phyloP scores from a whole-genome alignment of 2,888 invertebrate species.

The Maniola hyperantus region DNA sequence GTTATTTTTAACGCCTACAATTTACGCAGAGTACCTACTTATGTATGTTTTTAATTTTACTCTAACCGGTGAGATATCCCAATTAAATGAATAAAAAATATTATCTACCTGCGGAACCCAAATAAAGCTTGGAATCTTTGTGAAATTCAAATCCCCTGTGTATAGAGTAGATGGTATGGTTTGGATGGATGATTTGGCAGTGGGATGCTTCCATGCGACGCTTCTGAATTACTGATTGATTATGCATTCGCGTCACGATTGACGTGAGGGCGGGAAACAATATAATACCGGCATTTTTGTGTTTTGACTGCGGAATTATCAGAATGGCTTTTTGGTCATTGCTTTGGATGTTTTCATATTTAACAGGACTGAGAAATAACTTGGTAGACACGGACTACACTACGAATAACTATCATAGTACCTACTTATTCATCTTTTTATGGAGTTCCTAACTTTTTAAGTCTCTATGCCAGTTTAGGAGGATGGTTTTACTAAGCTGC shows the following conservation, averaged over 20 bases:
- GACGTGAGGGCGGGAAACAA: conserved; percentile 66
- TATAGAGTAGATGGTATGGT: conserved; percentile 44
- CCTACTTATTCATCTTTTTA: no score
- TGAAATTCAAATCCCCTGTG: conserved; percentile 72
- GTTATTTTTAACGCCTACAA: no score
- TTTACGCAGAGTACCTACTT: no score
- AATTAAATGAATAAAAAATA: neutral
- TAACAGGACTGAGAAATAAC: neutral
- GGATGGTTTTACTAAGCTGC: no score
- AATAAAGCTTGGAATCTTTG: conserved; percentile 69
- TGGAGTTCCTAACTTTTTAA: no score
- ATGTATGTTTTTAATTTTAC: no score
- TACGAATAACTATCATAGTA: no score
- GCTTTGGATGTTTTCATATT: neutral
- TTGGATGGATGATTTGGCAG: conserved; percentile 23
- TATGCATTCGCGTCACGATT: conserved; percentile 75
- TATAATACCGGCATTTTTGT: conserved; percentile 43
- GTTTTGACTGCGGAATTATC: conserved; percentile 35
- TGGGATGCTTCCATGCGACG: conserved; percentile 48
- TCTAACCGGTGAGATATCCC: no score
- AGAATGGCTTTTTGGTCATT: conserved; percentile 12
- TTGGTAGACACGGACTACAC: no score
- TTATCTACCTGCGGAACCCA: conserved; percentile 13
- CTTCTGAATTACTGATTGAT: conserved; percentile 78
- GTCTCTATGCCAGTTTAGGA: no score